Evolutionary conservation across 2,797 vertebrate species (phyloP).

Genomic region (Podargus strigoides): DNA sequence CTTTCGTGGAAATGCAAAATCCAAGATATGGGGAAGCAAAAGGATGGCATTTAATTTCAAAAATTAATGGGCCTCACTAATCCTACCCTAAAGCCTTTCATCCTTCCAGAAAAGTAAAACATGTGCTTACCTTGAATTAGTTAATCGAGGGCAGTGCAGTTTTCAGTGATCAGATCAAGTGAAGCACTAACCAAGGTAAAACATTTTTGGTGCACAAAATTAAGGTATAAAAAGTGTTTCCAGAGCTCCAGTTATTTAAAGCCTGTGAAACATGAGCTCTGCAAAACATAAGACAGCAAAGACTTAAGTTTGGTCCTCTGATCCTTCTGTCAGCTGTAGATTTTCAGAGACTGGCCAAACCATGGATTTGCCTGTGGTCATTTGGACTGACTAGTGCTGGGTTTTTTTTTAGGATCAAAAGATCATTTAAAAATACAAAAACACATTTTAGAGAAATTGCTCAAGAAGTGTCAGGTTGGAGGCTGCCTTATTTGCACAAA

Average conservation of each 20-base stretch:
- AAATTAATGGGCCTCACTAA: slow-evolving; percentile 7
- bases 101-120: background rate
- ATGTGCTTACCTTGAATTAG: slow-evolving; percentile 25
- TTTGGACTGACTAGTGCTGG: background rate
- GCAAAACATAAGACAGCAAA: background rate
- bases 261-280: background rate
- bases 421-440: background rate
- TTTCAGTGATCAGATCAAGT: background rate
- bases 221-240: background rate
- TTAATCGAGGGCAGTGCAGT: background rate
- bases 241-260: background rate
- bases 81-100: slow-evolving; percentile 19
- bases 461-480: background rate
- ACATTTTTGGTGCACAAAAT: background rate
- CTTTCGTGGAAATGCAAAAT: background rate
- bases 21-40: background rate
- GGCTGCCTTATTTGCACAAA: background rate
- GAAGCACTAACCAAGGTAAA: background rate
- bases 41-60: background rate
- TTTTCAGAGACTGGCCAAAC: background rate
- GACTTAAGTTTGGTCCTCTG: background rate
- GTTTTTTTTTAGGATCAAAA: background rate
- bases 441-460: background rate
- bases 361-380: background rate
- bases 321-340: background rate